phyloP scores from a whole-genome alignment of 2,797 vertebrate genomes.

The Sebastes umbrosus region DNA sequence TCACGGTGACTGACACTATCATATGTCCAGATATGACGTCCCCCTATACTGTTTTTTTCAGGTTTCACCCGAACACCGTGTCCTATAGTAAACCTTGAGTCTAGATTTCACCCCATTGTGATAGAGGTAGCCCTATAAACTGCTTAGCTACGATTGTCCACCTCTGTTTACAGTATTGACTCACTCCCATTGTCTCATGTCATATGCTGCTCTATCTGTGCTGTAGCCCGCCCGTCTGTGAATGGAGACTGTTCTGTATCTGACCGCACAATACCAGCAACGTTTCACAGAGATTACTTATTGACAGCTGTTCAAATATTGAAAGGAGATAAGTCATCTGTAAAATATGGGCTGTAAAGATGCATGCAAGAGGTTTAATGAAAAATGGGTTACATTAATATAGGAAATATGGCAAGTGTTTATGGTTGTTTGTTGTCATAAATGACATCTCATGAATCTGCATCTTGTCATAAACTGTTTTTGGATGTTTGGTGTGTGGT shows the following conservation, averaged over 20 bases:
- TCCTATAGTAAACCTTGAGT: constrained; percentile 70
- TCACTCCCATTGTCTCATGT: constrained; percentile 64
- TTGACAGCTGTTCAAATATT: constrained; percentile 73
- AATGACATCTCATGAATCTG: neutral
- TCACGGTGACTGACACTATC: neutral
- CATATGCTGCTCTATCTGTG: constrained; percentile 55
- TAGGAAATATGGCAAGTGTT: constrained; percentile 6
- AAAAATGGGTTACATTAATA: neutral
- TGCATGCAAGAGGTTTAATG: neutral
- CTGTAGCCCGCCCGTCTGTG: constrained; percentile 35
- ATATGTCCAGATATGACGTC: constrained; percentile 4
- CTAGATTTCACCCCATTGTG: constrained; percentile 78
- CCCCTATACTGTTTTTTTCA: constrained; percentile 3
- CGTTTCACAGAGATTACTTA: constrained; percentile 64
- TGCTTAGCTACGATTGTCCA: constrained; percentile 63
- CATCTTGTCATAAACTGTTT: neutral
- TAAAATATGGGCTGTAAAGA: constrained; percentile 47
- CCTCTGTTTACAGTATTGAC: constrained; percentile 71
- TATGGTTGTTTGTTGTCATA: neutral
- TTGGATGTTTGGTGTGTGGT: neutral
- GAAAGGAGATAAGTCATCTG: constrained; percentile 54
- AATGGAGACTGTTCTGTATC: constrained; percentile 77
- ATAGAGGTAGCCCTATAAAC: constrained; percentile 56
- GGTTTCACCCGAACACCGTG: constrained; percentile 52
- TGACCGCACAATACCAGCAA: constrained; percentile 53